Conservation (phyloP, 2,113 vertebrate genomes). For the Stegastes partitus region DNA sequence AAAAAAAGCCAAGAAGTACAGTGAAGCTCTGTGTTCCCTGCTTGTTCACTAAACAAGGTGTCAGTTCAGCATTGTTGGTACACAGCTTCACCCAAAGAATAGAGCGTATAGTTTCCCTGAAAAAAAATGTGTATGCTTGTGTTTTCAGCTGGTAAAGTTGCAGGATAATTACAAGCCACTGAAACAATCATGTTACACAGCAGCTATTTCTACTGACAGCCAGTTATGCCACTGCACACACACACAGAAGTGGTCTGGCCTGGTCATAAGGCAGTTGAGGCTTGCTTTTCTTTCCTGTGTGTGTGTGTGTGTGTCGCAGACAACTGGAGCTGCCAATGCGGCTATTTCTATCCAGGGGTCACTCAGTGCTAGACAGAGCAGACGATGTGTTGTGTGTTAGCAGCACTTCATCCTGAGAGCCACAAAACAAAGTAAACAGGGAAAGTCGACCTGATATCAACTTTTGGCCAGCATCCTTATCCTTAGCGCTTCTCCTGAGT, state of each 20-base stretch:
- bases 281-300: constrained; percentile 11
- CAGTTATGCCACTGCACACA: constrained; percentile 54
- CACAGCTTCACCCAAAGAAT: constrained; percentile 13
- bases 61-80: neutral
- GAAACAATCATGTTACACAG: constrained; percentile 59
- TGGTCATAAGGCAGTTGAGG: constrained; percentile 20
- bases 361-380: constrained; percentile 53
- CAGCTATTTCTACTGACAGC: constrained; percentile 67
- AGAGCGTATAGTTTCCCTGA: neutral
- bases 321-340: constrained; percentile 57
- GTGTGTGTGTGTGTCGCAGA: constrained; percentile 35
- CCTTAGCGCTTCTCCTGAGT: neutral
- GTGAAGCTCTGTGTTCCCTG: neutral
- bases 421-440: constrained; percentile 3
- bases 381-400: constrained; percentile 51
- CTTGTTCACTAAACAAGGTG: neutral
- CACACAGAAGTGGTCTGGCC: constrained; percentile 30
- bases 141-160: constrained; percentile 35
- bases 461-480: neutral
- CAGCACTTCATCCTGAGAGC: constrained; percentile 53
- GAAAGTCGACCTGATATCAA: constrained; percentile 4
- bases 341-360: constrained; percentile 75
- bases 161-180: constrained; percentile 59
- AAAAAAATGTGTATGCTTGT: constrained; percentile 4
- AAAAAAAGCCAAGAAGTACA: too few species aligned